Evolutionary conservation across 2,113 vertebrate species (phyloP).

Genomic region (Chaetodon auriga): DNA sequence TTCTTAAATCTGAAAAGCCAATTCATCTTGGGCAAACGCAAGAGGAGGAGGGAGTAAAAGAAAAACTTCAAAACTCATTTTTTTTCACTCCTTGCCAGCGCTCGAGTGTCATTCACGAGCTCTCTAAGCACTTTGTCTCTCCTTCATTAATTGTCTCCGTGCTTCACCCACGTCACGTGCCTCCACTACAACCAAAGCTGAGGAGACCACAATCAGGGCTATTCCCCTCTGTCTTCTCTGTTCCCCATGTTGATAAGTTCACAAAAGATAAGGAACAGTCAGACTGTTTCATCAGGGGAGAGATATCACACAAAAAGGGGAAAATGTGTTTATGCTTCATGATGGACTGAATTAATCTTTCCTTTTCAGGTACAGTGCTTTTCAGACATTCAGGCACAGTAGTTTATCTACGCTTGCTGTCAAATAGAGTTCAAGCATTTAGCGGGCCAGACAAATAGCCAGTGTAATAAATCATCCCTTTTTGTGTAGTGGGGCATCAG

Average conservation of each 20-base stretch:
- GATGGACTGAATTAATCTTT: conserved; percentile 77
- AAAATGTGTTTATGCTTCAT: conserved; percentile 60
- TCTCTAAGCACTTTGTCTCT: conserved; percentile 76
- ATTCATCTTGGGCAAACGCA: conserved; percentile 82
- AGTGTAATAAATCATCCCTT: conserved; percentile 77
- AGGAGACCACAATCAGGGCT: conserved; percentile 6
- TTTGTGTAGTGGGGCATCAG: conserved; percentile 60
- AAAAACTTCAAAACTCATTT: conserved; percentile 75
- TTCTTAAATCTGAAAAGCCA: conserved; percentile 87
- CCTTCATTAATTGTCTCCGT: conserved; percentile 76
- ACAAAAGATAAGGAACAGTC: conserved; percentile 45
- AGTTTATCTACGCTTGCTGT: conserved; percentile 75
- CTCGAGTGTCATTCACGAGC: conserved; percentile 79
- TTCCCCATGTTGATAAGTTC: conserved; percentile 49
- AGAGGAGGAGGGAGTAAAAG: conserved; percentile 63
- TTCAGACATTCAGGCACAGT: conserved; percentile 61
- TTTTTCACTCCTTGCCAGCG: conserved; percentile 58
- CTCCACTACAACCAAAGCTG: conserved; percentile 64
- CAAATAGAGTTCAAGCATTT: conserved; percentile 75
- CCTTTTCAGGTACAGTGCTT: conserved; percentile 75
- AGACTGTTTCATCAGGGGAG: conserved; percentile 19
- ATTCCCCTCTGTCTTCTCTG: conserved; percentile 28
- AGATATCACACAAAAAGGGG: conserved; percentile 26
- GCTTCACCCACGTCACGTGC: conserved; percentile 61
- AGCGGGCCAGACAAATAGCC: conserved; percentile 73